Evolutionary conservation across 2,113 vertebrate species (phyloP), one percentile per base, ranked within the genome.

Genomic region (Coryphaenoides rupestris): DNA sequence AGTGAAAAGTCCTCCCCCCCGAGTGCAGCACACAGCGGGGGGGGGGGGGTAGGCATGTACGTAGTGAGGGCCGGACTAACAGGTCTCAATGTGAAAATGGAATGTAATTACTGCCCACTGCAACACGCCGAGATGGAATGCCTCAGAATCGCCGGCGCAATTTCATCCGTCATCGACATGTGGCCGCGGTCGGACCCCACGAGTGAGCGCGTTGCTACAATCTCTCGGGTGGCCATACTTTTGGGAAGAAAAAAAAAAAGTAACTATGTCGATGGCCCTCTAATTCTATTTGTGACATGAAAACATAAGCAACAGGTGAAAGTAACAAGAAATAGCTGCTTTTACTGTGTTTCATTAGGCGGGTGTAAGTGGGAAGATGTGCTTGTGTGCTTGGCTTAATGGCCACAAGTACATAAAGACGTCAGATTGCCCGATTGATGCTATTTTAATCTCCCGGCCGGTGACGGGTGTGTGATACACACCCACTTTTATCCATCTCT

Each of bases 91-190:
- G 19, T 21, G 33, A 17, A 46, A 60, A 61, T 45, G 33, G 21
- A 55, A 22, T 50, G 47, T 26, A 62, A 62, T 62, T 62, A 26
- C 9, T 21, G 45, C 19, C 33, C 3, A 19, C 15, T 49, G 19
- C 53, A 14, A 64, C 5, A 19, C 52, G 28, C n/a, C 14, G 13
- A 15, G 62, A 55, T 64, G 53, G 62, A 40, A n/a, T 14, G 23
- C 12, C 46, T 61, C 45, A 19, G 21, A 14, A 57, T 12, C 16
- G 6, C 13, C 10, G n/a, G 33, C 12, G 5, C 60, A 49, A 16
- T 23, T 49, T 10, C 49, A 61, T 61, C 5, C 24, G 60, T 50
- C 46, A 50, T 61, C 15, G 14, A 16, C n/a, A 46, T 49, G 21
- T 61, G 16, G 60, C 19, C 58, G 21, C 28, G 45, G 19, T 60